Evolutionary conservation across 2,113 vertebrate genomes (phyloP).

Genomic region (Dicrurus megarhynchus): DNA sequence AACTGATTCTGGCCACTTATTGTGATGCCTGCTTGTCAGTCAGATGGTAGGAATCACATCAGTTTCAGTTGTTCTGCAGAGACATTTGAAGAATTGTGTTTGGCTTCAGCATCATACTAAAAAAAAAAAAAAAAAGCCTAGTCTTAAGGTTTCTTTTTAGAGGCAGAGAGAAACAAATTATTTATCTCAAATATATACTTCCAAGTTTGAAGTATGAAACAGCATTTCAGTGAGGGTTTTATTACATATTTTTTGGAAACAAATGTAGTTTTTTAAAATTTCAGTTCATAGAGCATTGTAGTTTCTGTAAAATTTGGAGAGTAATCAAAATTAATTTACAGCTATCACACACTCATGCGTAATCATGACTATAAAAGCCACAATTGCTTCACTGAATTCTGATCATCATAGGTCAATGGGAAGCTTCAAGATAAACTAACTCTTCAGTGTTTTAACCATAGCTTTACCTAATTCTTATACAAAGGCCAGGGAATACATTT

Average conservation of each 20-base stretch:
- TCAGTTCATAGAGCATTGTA: not conserved
- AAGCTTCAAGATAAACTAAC: not conserved
- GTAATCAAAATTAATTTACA: not conserved
- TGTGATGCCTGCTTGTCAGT: not conserved
- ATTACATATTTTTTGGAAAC: not conserved
- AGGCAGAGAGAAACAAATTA: not conserved
- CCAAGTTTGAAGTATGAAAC: not conserved
- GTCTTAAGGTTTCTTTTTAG: not conserved
- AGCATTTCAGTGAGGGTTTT: not conserved
- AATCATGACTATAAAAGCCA: not conserved
- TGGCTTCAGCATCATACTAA: not conserved
- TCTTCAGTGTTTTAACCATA: not conserved
- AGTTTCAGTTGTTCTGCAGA: not conserved
- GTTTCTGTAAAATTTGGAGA: not conserved
- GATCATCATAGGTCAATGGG: not conserved
- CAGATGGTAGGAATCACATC: not conserved
- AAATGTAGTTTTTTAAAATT: not conserved
- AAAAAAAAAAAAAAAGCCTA: rapidly evolving
- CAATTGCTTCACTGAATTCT: not conserved
- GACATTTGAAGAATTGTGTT: not conserved
- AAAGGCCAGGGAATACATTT: not conserved
- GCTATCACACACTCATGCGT: not conserved
- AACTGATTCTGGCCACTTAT: conserved; percentile 26
- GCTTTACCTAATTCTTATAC: not conserved
- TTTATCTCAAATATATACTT: not conserved